These are phyloP conservation scores for Platygyra sinensis DNA, from an alignment of 64 coral and sea anemone genomes.

Conservation along the genomic window DNA sequence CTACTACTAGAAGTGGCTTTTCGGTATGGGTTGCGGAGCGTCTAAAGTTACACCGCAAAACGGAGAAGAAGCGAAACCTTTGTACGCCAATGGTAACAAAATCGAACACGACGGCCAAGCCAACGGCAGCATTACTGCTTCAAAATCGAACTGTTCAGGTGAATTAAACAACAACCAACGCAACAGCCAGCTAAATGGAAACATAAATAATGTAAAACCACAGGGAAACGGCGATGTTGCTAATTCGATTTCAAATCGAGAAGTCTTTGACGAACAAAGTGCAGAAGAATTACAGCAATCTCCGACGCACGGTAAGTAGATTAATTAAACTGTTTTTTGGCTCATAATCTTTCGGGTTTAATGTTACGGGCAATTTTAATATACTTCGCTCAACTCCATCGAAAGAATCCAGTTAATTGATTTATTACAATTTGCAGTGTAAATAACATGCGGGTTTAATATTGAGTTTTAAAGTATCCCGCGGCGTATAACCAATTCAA, in stretches of 20 bases:
- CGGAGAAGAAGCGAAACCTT: background rate
- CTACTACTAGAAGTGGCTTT: background rate
- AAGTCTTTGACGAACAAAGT: background rate
- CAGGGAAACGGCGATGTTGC: background rate
- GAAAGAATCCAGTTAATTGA: background rate
- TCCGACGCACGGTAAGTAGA: background rate
- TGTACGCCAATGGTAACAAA: background rate
- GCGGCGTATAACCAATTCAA: background rate
- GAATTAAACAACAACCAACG: background rate
- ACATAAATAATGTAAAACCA: background rate
- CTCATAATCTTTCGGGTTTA: background rate
- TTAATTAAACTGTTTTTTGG: background rate
- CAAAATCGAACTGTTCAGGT: background rate
- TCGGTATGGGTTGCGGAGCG: slow-evolving; percentile 34
- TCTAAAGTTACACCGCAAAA: slow-evolving; percentile 30
- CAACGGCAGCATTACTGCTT: background rate
- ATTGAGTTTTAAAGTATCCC: background rate
- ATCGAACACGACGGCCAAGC: background rate
- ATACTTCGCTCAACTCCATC: background rate
- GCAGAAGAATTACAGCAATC: background rate
- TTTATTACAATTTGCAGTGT: slow-evolving; percentile 10
- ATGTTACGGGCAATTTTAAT: background rate
- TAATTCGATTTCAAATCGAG: background rate
- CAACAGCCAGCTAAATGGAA: background rate
- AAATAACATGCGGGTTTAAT: background rate